Percentiles rank a stretch among this genome's conserved stretches.
Conservation (phyloP, 2,888 invertebrate species). For the Eudemis profundana region DNA sequence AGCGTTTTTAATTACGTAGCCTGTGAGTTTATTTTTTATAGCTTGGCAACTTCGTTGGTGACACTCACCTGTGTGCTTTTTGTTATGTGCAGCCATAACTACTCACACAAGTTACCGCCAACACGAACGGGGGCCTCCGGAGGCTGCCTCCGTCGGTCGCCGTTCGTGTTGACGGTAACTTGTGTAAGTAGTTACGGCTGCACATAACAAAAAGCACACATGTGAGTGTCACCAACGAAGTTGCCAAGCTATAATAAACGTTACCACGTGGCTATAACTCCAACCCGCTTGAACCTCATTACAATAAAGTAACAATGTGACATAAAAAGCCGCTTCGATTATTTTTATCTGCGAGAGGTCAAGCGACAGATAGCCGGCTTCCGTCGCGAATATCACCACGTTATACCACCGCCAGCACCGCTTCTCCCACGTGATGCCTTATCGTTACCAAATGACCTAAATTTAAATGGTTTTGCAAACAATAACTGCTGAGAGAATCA, state of each 20-base stretch:
- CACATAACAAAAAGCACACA: no score
- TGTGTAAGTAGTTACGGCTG: no score
- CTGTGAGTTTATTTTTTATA: no score
- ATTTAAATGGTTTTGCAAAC: constrained; percentile 9
- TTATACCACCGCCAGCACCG: not conserved
- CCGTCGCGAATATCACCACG: constrained; percentile 40
- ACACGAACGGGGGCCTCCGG: no score
- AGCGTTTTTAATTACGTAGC: no score
- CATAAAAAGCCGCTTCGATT: constrained; percentile 61
- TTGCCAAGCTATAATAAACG: not conserved
- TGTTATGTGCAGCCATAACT: no score
- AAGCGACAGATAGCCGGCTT: constrained; percentile 48
- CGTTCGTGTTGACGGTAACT: no score
- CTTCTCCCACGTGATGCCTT: constrained; percentile 14
- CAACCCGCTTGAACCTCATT: constrained; percentile 29
- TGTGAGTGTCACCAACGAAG: no score
- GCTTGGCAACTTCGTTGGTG: no score
- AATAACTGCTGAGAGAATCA: not conserved
- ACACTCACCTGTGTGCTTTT: no score
- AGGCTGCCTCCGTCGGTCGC: no score
- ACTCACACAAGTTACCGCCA: no score
- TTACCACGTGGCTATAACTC: not conserved
- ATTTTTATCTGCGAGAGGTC: constrained; percentile 62
- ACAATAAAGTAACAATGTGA: constrained; percentile 39
- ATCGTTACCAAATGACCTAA: constrained; percentile 33